phyloP scores from a whole-genome alignment of 1,140 invertebrate species.

The Melitaea cinxia region DNA sequence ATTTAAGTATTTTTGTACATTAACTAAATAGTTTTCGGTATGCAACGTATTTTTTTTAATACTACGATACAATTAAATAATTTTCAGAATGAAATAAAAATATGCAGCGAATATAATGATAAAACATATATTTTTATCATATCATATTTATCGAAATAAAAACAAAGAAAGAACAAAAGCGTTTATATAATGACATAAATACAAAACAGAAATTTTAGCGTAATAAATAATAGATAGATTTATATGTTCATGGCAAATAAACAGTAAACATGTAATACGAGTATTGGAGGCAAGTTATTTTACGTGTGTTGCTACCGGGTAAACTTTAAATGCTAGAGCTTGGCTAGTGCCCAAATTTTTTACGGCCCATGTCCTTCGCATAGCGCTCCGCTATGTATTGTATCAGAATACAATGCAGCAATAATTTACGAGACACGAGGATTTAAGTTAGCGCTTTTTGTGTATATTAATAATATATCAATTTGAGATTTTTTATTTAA shows the following conservation, averaged over 20 bases:
- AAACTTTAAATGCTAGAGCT: conserved; percentile 49
- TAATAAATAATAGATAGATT: neutral
- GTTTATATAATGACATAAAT: neutral
- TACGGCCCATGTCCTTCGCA: conserved; percentile 44
- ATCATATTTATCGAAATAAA: too few relatives aligned
- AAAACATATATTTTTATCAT: too few relatives aligned
- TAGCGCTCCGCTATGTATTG: conserved; percentile 42
- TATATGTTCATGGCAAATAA: neutral
- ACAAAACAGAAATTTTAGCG: neutral
- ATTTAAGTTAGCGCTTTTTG: conserved; percentile 21
- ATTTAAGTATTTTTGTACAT: too few relatives aligned
- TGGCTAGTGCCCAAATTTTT: conserved; percentile 55
- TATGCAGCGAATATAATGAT: too few relatives aligned
- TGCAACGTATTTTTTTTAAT: too few relatives aligned
- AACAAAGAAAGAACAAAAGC: neutral
- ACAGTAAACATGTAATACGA: conserved; percentile 24
- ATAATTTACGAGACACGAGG: conserved; percentile 22
- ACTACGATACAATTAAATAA: too few relatives aligned
- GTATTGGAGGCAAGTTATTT: conserved; percentile 45
- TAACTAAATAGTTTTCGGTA: too few relatives aligned
- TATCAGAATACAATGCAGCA: conserved; percentile 35
- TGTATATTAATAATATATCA: conserved; percentile 18
- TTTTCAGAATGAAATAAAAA: too few relatives aligned
- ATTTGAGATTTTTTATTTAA: neutral
- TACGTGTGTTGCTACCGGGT: conserved; percentile 44